Percentiles rank a stretch among this genome's conserved stretches.
Evolutionary conservation across 2,888 invertebrate genomes (phyloP).

Genomic region (Lycaena phlaeas): DNA sequence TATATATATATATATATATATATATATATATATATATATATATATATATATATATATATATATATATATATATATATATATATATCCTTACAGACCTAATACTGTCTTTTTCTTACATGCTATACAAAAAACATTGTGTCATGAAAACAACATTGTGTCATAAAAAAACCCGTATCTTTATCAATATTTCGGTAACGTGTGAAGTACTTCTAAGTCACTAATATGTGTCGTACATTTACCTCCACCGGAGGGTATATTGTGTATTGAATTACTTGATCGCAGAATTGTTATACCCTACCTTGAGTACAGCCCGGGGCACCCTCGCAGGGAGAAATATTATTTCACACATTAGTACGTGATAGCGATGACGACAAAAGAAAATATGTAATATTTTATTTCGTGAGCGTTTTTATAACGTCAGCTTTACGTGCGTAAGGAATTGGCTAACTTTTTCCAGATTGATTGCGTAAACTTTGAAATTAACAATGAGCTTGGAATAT

Average conservation of each 20-base stretch:
- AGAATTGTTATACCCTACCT: conserved; percentile 26
- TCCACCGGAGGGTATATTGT: conserved; percentile 28
- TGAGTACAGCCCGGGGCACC: conserved; percentile 37
- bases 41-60: too few relatives aligned
- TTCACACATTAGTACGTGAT: conserved; percentile 47
- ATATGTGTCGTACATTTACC: conserved; percentile 18
- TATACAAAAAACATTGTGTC: too few relatives aligned
- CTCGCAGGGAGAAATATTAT: conserved; percentile 44
- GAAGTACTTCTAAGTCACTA: conserved; percentile 1
- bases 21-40: too few relatives aligned
- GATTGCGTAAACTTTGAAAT: not conserved
- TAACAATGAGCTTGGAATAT: not conserved
- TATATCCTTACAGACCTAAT: too few relatives aligned
- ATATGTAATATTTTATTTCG: conserved; percentile 9
- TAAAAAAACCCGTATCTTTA: too few relatives aligned
- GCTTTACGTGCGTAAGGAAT: conserved; percentile 6
- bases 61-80: too few relatives aligned
- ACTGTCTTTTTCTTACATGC: too few relatives aligned
- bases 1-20: too few relatives aligned
- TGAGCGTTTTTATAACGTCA: not conserved
- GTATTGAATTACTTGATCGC: conserved; percentile 37
- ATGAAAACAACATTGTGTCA: too few relatives aligned
- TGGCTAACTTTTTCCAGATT: not conserved
- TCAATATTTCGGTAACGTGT: too few relatives aligned
- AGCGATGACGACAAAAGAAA: conserved; percentile 30